Evolutionary conservation across 2,888 invertebrate species (phyloP).

Genomic region (Zygothrica quintamaculata): DNA sequence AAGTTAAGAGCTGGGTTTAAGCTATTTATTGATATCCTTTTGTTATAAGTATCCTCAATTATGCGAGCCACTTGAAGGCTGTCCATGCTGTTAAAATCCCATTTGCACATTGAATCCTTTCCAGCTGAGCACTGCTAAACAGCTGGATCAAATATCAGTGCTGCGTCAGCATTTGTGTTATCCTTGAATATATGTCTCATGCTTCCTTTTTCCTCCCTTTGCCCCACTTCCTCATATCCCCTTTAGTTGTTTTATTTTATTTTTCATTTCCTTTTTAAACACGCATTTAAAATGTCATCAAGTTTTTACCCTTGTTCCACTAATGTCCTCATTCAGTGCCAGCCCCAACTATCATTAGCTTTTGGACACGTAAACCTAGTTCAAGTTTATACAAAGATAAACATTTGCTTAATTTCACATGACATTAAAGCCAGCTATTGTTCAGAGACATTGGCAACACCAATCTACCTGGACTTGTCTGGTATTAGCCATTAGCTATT

Average conservation of each 20-base stretch:
- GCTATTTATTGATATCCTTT: constrained; percentile 7
- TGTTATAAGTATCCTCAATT: constrained; percentile 21
- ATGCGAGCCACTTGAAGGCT: constrained; percentile 14
- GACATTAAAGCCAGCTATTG: constrained; percentile 33
- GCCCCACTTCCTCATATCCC: too few relatives aligned
- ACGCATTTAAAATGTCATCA: constrained; percentile 21
- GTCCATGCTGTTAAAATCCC: constrained; percentile 19
- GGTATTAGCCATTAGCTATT: not conserved
- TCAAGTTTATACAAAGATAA: constrained; percentile 28
- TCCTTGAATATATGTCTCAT: not conserved
- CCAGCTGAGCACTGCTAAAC: not conserved
- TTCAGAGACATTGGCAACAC: too few relatives aligned
- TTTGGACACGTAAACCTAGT: constrained; percentile 2
- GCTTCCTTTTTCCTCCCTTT: too few relatives aligned
- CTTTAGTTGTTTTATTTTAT: not conserved
- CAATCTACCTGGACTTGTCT: too few relatives aligned
- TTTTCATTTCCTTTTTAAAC: too few relatives aligned
- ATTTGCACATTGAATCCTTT: constrained; percentile 13
- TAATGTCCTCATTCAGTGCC: constrained; percentile 2
- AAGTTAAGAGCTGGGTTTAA: too few relatives aligned
- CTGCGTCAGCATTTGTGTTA: not conserved
- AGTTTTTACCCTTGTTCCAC: constrained; percentile 3
- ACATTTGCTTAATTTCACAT: constrained; percentile 27
- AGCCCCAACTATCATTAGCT: constrained; percentile 24
- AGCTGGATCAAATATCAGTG: not conserved